Evolutionary conservation across 2,113 vertebrate genomes (phyloP).

Genomic region (Fregetta grallaria): DNA sequence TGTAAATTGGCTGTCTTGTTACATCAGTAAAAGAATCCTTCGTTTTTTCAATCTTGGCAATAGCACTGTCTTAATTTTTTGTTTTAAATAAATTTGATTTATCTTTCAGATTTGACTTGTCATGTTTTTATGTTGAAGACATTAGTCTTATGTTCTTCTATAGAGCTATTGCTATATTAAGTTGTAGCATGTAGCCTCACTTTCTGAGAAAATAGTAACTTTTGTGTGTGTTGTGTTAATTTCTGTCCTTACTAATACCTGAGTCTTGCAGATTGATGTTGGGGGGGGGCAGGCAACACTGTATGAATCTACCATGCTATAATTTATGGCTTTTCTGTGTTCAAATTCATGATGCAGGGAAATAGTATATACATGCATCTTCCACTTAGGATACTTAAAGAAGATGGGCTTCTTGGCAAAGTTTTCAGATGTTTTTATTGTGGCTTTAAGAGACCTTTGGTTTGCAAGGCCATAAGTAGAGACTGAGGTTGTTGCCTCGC

Average conservation of each 20-base stretch:
- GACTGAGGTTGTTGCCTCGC: background rate
- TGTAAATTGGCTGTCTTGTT: background rate
- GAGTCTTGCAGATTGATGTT: background rate
- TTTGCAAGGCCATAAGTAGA: background rate
- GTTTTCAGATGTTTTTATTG: background rate
- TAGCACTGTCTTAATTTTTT: background rate
- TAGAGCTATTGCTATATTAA: background rate
- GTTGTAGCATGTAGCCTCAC: background rate
- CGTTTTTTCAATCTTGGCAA: background rate
- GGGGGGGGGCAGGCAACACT: background rate
- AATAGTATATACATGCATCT: background rate
- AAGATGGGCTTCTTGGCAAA: background rate
- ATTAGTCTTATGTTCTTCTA: background rate
- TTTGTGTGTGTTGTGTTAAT: background rate
- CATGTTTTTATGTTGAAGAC: background rate
- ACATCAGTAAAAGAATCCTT: background rate
- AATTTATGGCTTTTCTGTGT: background rate
- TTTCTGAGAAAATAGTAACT: background rate
- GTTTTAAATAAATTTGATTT: slow-evolving; percentile 58
- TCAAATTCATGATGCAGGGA: background rate
- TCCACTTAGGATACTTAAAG: background rate
- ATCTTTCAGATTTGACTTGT: slow-evolving; percentile 14
- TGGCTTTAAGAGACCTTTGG: background rate
- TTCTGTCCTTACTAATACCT: background rate
- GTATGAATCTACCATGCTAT: background rate